These are phyloP conservation scores for Malaclemys terrapin DNA, from an alignment of 2,113 vertebrate genomes.

Conservation along the genomic window DNA sequence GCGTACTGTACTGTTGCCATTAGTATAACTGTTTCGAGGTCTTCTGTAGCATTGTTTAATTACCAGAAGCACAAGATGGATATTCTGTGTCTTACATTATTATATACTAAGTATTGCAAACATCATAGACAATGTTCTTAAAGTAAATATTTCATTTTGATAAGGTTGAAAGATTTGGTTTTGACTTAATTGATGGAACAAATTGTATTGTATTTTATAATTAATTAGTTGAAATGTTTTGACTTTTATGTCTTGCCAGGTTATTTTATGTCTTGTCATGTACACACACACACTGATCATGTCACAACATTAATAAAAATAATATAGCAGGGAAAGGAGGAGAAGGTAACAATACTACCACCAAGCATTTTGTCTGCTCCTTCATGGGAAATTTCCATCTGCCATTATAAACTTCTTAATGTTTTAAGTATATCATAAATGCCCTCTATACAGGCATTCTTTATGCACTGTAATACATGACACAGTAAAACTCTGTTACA, in stretches of 20 bases:
- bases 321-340: too few relatives aligned
- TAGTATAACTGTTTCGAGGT: neutral
- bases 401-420: too few relatives aligned
- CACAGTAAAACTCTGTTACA: neutral
- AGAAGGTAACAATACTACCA: too few relatives aligned
- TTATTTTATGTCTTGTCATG: too few relatives aligned
- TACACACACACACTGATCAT: too few relatives aligned
- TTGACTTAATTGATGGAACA: neutral
- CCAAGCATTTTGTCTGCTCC: too few relatives aligned
- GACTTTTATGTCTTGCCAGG: too few relatives aligned
- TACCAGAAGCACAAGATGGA: neutral
- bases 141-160: neutral
- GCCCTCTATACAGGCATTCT: neutral
- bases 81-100: neutral
- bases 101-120: neutral
- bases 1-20: constrained; percentile 15
- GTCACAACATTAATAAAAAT: too few relatives aligned
- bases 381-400: too few relatives aligned
- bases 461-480: neutral
- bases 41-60: neutral
- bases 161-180: neutral
- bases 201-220: neutral
- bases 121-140: neutral
- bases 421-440: too few relatives aligned
- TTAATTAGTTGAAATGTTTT: neutral